phyloP scores from a whole-genome alignment of 2,888 invertebrate species.

The Lycocerus yunnanus region DNA sequence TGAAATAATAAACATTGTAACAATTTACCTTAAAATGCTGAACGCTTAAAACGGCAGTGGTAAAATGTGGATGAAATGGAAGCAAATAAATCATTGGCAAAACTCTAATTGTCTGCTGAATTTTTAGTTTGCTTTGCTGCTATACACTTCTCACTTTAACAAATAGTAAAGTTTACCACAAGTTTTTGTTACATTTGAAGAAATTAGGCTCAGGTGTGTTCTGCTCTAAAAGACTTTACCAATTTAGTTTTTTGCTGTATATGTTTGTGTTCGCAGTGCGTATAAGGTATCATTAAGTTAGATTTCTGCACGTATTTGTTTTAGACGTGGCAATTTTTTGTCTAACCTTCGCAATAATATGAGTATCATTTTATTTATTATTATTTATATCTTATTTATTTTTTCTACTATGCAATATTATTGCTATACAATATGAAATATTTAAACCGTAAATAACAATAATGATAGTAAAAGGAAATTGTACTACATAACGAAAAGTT shows the following conservation, averaged over 20 bases:
- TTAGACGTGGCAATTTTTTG: background rate
- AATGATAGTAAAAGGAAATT: slow-evolving; percentile 6
- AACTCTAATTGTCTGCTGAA: slow-evolving; percentile 17
- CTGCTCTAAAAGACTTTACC: slow-evolving; percentile 25
- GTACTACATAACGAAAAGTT: slow-evolving; percentile 11
- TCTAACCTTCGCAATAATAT: background rate
- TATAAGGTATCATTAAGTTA: slow-evolving; percentile 24
- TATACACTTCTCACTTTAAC: slow-evolving; percentile 15
- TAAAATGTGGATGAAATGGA: slow-evolving; percentile 9
- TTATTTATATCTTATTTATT: background rate
- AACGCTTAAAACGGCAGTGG: background rate
- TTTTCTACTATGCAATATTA: background rate
- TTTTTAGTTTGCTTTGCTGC: slow-evolving; percentile 5
- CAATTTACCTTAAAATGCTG: background rate
- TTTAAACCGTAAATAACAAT: background rate
- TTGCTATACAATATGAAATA: background rate
- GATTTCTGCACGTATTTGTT: slow-evolving; percentile 28
- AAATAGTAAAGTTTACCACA: slow-evolving; percentile 21
- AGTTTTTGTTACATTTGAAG: slow-evolving; percentile 10
- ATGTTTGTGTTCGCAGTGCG: slow-evolving; percentile 11
- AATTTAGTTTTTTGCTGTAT: slow-evolving; percentile 29
- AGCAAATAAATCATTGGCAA: slow-evolving; percentile 21
- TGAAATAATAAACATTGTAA: background rate
- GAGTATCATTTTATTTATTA: background rate
- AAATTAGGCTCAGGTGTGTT: slow-evolving; percentile 34